A percentile compares a stretch with the other conserved stretches of the same genome.
Evolutionary conservation across 2,797 vertebrate species (phyloP).

Genomic region (Phylloscopus collybita): DNA sequence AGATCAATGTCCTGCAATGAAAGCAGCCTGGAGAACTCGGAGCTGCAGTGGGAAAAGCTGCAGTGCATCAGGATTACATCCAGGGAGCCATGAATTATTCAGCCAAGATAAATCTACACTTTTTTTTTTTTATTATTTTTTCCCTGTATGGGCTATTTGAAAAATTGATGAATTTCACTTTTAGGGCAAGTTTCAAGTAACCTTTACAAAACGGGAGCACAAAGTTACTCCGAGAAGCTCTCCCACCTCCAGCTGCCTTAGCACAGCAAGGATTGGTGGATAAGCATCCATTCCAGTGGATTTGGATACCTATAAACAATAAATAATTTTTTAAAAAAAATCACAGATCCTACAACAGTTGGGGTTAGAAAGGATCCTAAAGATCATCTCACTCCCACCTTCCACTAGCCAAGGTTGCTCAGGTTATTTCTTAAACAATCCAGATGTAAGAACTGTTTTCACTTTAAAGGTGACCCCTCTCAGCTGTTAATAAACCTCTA

Average conservation of each 20-base stretch:
- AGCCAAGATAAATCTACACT: slow-evolving; percentile 12
- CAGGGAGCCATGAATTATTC: slow-evolving; percentile 39
- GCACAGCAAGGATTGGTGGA: not conserved
- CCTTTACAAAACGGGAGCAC: not conserved
- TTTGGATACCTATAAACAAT: not conserved
- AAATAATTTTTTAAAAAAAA: not conserved
- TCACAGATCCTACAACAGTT: not conserved
- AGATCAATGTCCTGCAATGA: not conserved
- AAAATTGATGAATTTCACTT: slow-evolving; percentile 25
- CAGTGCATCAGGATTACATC: slow-evolving; percentile 2
- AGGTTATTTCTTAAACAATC: not conserved
- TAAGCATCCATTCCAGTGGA: not conserved
- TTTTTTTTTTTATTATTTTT: not conserved
- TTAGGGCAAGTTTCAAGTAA: slow-evolving; percentile 18
- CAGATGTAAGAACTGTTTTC: not conserved
- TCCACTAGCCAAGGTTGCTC: too few species aligned
- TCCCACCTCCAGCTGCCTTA: not conserved
- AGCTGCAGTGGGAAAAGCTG: slow-evolving; percentile 20
- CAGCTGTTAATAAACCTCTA: not conserved
- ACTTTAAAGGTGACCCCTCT: not conserved
- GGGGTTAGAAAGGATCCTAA: not conserved
- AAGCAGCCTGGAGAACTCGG: not conserved
- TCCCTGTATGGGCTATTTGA: not conserved
- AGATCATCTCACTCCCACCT: not conserved
- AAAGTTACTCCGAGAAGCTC: not conserved